A percentile compares a stretch with the other conserved stretches of the same genome.
Evolutionary conservation across 2,888 invertebrate species (phyloP).

Genomic region (Chydorus sphaericus): DNA sequence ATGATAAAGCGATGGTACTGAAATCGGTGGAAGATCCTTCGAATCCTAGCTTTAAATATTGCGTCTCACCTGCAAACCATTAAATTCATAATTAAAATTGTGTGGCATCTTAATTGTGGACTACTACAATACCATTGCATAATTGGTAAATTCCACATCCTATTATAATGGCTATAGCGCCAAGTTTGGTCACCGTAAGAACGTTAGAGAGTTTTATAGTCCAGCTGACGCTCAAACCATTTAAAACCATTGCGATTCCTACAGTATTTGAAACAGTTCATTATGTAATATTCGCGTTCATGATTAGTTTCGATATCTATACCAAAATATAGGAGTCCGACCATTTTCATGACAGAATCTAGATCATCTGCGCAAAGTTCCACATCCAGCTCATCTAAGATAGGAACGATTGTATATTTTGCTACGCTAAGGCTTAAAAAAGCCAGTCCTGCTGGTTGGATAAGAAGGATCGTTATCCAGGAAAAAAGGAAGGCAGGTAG

Average conservation of each 20-base stretch:
- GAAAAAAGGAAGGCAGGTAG: conserved; percentile 83
- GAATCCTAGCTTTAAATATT: conserved; percentile 37
- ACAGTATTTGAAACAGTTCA: not conserved
- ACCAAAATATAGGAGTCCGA: conserved; percentile 22
- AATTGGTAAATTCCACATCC: conserved; percentile 5
- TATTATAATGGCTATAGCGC: conserved; percentile 10
- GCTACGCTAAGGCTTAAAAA: conserved; percentile 69
- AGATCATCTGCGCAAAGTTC: conserved; percentile 17
- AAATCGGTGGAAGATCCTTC: conserved; percentile 53
- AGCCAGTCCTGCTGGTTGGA: too few species aligned
- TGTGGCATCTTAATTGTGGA: too few species aligned
- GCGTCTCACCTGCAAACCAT: not conserved
- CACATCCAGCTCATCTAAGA: conserved; percentile 34
- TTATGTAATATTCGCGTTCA: not conserved
- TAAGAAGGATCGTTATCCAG: too few species aligned
- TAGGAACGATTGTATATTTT: conserved; percentile 81
- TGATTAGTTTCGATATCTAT: not conserved
- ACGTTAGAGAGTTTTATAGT: conserved; percentile 1
- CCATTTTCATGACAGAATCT: conserved; percentile 19
- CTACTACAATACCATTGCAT: not conserved
- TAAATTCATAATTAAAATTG: too few species aligned
- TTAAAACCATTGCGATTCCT: conserved; percentile 6
- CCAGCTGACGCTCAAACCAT: conserved; percentile 7
- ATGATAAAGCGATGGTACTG: conserved; percentile 78
- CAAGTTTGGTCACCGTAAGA: conserved; percentile 8